Evolutionary conservation across 1,140 invertebrate genomes (phyloP), one percentile per base, ranked within the genome.

Genomic region (Sminthurides bifidus): DNA sequence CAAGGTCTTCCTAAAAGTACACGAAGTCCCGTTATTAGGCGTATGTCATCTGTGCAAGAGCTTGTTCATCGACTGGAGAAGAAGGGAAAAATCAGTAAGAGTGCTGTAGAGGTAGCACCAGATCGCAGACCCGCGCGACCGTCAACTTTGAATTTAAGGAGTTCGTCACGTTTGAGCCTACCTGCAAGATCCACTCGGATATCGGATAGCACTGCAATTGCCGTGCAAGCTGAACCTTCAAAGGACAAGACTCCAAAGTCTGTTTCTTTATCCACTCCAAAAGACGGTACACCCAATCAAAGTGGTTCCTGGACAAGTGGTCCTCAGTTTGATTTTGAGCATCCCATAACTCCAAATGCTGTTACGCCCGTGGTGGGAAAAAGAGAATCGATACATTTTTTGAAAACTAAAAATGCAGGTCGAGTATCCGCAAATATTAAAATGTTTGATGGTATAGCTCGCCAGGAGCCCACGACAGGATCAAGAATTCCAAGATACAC

Each of bases 11-110:
- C n/a, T n/a, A n/a, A n/a, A 46, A 56, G 17, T 24, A 30, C 44
- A 24, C 19, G 48, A 26, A 45, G 41, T 27, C 44, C 46, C 8
- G 8, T 49, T 26, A 30, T 63, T 17, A 27, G 59, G 23, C 35
- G 59, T 6, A 61, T 61, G 52, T 61, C 59, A 8, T 60, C 58
- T 1, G 58, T 60, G 3, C 58, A 64, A 38, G 58, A 64, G 37
- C 37, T 60, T 19, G 58, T 60, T 14, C 51, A 64, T 26, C 50
- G 48, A 24, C 31, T 64, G 29, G 33, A 48, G 15, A 43, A 0
- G 24, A 41, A 37, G 33, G 27, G 26, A n/a, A 48, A 40, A 30
- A 19, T 19, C 3, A 51, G 15, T 17, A 8, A 5, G 6, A 44
- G 37, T 31, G 27, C 27, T 4, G 12, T 12, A 12, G 37, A 52